Percentiles rank a stretch among this genome's conserved stretches.
These are phyloP conservation scores for Tragelaphus imberbis DNA, from an alignment of 2,113 vertebrate genomes.

Conservation along the genomic window DNA sequence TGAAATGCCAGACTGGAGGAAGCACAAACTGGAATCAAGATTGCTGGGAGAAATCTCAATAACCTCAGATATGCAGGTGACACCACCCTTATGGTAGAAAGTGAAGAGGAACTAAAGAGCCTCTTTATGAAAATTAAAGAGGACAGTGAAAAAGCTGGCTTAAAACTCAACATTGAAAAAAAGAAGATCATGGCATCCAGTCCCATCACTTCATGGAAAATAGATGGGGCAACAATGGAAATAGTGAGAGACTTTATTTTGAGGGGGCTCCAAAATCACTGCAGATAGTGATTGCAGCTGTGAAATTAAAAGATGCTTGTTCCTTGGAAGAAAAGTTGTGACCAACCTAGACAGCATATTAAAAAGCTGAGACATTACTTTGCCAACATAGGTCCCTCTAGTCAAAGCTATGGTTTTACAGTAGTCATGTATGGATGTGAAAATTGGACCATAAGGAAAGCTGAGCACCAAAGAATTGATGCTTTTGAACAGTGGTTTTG, in stretches of 20 bases:
- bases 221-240: not conserved
- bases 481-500: not conserved
- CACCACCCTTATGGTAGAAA: not conserved
- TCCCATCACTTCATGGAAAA: not conserved
- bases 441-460: not conserved
- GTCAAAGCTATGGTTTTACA: not conserved
- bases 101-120: not conserved
- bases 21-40: not conserved
- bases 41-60: not conserved
- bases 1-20: rapidly evolving
- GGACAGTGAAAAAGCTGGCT: not conserved
- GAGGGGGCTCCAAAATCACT: not conserved
- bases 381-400: not conserved
- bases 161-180: not conserved
- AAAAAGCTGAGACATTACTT: not conserved
- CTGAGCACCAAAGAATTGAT: not conserved
- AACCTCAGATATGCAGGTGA: not conserved
- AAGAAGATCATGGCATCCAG: not conserved
- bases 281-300: not conserved
- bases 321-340: not conserved
- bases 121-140: not conserved
- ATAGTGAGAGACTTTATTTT: not conserved
- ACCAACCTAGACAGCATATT: not conserved
- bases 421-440: not conserved
- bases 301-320: not conserved